These are phyloP conservation scores for Spinus olivaceus DNA, from an alignment of 2,797 vertebrate species.

Conservation along the genomic window DNA sequence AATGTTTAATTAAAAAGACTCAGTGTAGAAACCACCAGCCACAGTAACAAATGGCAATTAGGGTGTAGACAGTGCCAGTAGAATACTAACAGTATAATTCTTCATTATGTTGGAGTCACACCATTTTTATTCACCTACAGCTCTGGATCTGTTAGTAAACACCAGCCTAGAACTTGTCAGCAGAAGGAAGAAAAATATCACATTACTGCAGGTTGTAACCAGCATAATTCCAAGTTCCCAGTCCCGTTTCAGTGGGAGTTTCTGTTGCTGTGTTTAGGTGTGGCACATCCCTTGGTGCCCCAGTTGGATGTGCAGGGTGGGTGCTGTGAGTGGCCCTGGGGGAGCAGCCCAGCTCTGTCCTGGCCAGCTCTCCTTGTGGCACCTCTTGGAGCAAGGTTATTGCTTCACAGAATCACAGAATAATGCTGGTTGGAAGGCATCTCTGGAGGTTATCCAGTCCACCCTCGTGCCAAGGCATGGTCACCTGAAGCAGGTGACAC, in stretches of 20 bases:
- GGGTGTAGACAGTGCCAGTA: neutral
- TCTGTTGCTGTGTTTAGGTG: neutral
- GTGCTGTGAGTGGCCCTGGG: neutral
- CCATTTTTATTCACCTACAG: neutral
- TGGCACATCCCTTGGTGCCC: neutral
- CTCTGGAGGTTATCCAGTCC: neutral
- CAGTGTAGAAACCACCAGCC: neutral
- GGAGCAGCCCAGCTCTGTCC: neutral
- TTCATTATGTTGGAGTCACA: neutral
- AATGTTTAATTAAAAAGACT: neutral
- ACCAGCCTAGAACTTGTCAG: neutral
- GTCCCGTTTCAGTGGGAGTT: neutral
- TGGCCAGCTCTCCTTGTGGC: neutral
- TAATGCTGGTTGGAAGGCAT: neutral
- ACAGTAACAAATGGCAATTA: neutral
- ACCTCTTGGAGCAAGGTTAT: neutral
- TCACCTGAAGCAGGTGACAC: neutral
- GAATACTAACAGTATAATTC: neutral
- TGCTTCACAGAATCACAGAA: neutral
- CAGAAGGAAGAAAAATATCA: neutral
- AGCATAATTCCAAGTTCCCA: neutral
- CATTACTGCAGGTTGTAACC: neutral
- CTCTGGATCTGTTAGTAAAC: neutral
- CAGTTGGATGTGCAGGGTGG: accelerated
- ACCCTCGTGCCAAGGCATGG: neutral